Evolutionary conservation across 1,140 invertebrate genomes (phyloP), one percentile per base, ranked within the genome.

Genomic region (Akabosia matsudoensis): DNA sequence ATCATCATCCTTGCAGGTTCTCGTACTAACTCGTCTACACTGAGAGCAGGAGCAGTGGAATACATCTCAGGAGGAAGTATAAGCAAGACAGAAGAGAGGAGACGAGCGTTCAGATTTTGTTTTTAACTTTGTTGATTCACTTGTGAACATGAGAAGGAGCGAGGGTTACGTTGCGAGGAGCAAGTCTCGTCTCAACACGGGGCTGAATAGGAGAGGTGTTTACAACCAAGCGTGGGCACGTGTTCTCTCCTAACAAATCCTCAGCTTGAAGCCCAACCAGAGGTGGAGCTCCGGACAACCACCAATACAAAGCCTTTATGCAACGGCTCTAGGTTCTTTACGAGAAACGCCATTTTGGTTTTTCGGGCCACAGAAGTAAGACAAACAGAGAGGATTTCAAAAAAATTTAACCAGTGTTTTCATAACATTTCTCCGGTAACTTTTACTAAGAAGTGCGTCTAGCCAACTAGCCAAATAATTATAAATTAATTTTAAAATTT

Each of bases 271-370:
- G 56, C 45, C 33, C 76, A 77, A 30, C 0, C 33, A 24, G 28
- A 45, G 73, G 76, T 45, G 56, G 31, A 33, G 22, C 72, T 33
- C 30, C 7, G 1, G 18, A 37, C 14, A 24, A 14, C 76, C 13
- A 74, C 71, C 72, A 77, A 74, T 67, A 31, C 61, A 24, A 67
- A 67, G 10, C 26, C 45, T 73, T 34, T 30, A 56, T 67, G 24
- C 33, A 70, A 76, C 76, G 70, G 14, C 70, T 31, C 30, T 72
- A 70, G 75, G 54, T 71, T 72, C 64, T 51, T 70, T 76, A 70
- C 70, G 74, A 22, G 74, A 45, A 30, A 45, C 61, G 77, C 77
- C 73, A 75, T 75, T 75, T 78, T 78, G 74, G 74, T 75, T 78
- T 78, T 75, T 73, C 71, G 77, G 77, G 64, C 70, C 70, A 70